Evolutionary conservation across 2,113 vertebrate genomes (phyloP).

Genomic region (Oreotragus oreotragus): DNA sequence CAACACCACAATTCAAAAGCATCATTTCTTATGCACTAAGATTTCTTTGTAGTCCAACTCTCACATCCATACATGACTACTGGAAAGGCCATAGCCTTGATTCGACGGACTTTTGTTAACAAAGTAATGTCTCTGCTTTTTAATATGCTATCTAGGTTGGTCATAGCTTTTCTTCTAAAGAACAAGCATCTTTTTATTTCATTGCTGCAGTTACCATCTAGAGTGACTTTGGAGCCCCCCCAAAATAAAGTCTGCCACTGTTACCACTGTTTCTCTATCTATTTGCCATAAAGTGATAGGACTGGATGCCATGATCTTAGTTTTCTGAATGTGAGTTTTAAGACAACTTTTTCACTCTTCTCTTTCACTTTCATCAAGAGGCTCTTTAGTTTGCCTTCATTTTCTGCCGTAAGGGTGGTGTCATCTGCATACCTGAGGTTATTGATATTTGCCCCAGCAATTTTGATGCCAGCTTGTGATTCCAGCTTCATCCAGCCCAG

Average conservation of each 20-base stretch:
- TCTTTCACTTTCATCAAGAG: neutral
- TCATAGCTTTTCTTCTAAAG: neutral
- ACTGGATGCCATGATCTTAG: neutral
- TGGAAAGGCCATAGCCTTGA: neutral
- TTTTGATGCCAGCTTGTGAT: neutral
- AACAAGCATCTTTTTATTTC: neutral
- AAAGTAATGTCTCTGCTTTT: neutral
- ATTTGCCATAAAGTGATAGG: neutral
- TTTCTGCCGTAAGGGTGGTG: neutral
- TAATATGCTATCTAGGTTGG: neutral
- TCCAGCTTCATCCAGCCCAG: neutral
- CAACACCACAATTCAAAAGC: too few relatives aligned
- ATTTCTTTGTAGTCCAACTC: neutral
- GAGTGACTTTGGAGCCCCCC: neutral
- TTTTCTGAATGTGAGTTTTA: neutral
- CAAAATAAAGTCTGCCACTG: neutral
- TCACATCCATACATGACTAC: neutral
- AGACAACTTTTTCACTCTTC: neutral
- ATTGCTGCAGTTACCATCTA: neutral
- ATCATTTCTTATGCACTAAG: too few relatives aligned
- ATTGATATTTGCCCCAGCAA: neutral
- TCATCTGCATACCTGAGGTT: neutral
- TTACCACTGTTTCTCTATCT: neutral
- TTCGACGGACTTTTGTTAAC: neutral
- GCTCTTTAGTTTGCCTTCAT: neutral